phyloP scores from a whole-genome alignment of 2,888 invertebrate genomes.

The Meta bourneti region DNA sequence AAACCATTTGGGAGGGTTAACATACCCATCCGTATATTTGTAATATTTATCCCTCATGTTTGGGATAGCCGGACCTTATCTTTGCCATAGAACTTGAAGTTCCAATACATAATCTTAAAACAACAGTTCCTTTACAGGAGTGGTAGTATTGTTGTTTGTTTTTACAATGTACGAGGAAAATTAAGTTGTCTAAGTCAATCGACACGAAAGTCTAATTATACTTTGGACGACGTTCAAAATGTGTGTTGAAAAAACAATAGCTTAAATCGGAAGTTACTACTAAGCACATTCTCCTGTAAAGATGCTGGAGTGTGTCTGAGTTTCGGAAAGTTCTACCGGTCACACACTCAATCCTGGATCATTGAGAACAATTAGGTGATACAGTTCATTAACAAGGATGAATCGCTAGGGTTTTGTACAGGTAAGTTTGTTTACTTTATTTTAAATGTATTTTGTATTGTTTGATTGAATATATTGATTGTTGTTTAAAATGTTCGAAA shows the following conservation, averaged over 20 bases:
- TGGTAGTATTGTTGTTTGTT: background rate
- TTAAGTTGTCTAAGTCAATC: constrained; percentile 20
- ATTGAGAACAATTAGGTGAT: background rate
- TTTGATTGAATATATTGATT: no score
- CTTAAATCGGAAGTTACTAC: constrained; percentile 27
- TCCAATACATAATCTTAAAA: no score
- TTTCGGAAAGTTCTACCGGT: background rate
- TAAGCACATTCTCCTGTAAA: constrained; percentile 16
- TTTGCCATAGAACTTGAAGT: no score
- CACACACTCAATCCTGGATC: background rate
- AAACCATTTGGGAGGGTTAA: no score
- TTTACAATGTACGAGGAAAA: background rate
- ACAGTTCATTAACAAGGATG: background rate
- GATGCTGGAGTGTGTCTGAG: constrained; percentile 5
- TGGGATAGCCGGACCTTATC: no score
- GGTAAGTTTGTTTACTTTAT: no score
- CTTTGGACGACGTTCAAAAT: constrained; percentile 42
- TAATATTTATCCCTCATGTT: no score
- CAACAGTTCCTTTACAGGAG: no score
- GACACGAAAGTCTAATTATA: constrained; percentile 42
- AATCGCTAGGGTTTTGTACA: no score
- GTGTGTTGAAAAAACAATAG: constrained; percentile 30
- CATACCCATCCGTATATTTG: no score
- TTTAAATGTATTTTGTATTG: no score
- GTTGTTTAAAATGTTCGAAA: no score